phyloP scores from a whole-genome alignment of 2,113 vertebrate genomes.

The Aspidoscelis tigris region DNA sequence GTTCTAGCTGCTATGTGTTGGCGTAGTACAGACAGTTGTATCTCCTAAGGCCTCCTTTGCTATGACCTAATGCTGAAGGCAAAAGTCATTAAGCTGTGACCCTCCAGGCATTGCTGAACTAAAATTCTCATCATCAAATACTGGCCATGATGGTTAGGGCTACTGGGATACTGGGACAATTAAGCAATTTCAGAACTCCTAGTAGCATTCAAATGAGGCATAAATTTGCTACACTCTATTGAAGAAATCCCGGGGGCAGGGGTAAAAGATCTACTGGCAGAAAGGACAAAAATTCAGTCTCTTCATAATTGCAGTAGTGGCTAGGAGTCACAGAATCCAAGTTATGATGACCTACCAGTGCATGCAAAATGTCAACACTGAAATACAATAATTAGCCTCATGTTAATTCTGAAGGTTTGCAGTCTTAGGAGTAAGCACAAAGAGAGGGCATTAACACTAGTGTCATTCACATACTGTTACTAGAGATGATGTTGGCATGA shows the following conservation, averaged over 20 bases:
- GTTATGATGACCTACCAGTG: constrained; percentile 85
- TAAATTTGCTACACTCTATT: constrained; percentile 54
- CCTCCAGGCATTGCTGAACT: no score
- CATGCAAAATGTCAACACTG: constrained; percentile 91
- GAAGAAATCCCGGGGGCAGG: no score
- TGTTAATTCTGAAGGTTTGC: constrained; percentile 81
- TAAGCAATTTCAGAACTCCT: constrained; percentile 5
- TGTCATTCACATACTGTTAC: constrained; percentile 72
- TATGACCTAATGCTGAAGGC: no score
- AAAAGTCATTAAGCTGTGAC: no score
- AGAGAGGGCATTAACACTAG: constrained; percentile 81
- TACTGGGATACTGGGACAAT: not conserved
- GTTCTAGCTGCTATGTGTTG: no score
- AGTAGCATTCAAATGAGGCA: constrained; percentile 23
- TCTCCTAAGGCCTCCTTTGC: no score
- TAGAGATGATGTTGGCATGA: constrained; percentile 49
- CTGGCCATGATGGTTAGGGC: no score
- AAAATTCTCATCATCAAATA: no score
- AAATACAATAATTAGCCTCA: constrained; percentile 89
- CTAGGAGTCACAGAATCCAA: constrained; percentile 59
- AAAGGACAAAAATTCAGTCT: constrained; percentile 68
- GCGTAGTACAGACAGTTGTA: no score
- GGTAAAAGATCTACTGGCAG: constrained; percentile 70
- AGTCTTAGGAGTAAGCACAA: constrained; percentile 80
- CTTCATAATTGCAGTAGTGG: constrained; percentile 74